These are phyloP conservation scores for Apis florea DNA, from an alignment of 1,140 invertebrate genomes.

Conservation along the genomic window DNA sequence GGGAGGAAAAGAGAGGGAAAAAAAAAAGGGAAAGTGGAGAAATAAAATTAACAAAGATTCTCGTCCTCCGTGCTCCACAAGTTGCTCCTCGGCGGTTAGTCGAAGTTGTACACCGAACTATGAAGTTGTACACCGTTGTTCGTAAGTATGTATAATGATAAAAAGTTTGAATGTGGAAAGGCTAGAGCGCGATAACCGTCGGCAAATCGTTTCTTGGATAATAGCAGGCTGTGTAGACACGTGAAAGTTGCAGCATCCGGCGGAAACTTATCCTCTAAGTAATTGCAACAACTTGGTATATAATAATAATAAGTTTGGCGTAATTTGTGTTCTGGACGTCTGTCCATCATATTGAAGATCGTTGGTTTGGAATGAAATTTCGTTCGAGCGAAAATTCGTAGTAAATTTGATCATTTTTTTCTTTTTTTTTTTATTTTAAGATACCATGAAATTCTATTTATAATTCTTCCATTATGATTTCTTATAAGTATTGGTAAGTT, in stretches of 20 bases:
- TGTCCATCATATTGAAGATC: background rate
- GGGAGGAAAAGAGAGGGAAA: background rate
- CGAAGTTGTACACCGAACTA: background rate
- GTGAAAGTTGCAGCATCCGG: constrained; percentile 53
- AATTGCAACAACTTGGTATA: constrained; percentile 53
- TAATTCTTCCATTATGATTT: too few relatives aligned
- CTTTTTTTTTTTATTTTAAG: too few relatives aligned
- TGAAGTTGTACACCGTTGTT: too few relatives aligned
- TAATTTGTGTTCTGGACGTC: constrained; percentile 36
- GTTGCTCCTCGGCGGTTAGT: background rate
- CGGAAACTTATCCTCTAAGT: constrained; percentile 39
- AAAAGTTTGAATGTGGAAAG: background rate
- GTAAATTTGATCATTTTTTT: too few relatives aligned
- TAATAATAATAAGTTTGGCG: constrained; percentile 41
- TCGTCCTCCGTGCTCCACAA: background rate
- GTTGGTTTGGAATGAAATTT: background rate
- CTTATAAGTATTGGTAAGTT: too few relatives aligned
- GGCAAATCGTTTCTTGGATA: constrained; percentile 53
- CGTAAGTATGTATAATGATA: constrained; percentile 15
- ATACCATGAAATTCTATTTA: too few relatives aligned
- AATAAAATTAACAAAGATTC: background rate
- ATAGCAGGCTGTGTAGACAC: constrained; percentile 47
- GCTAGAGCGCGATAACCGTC: constrained; percentile 1
- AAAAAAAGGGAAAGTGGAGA: background rate
- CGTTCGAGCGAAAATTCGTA: too few relatives aligned